Base-by-base conservation (phyloP, 2,113 vertebrate genomes). In the Phodopus roborovskii region DNA sequence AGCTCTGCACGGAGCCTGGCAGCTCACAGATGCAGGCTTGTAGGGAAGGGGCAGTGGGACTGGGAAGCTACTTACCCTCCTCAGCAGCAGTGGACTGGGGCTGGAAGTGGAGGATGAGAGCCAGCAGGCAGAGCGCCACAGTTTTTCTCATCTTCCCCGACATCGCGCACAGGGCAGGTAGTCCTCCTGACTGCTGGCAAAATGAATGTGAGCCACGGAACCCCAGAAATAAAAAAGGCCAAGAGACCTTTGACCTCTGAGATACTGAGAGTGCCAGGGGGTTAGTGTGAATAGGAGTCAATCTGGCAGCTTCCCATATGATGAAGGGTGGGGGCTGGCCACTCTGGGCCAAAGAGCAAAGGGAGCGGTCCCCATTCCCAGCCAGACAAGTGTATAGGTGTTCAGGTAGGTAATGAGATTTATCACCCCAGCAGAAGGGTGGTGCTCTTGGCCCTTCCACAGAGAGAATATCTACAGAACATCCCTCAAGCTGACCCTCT, bases 161-260 rank as follows among this genome's bases (percentile, higher is more conserved):
- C 81, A 7, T 82, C 0, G 1, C 15, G 33, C 2, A 45, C 45
- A 45, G 45, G 6, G 45, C 45, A 45, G 45, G 45, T 45, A 45
- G 45, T 45, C 45, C n/a, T n/a, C n/a, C 45, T 45, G 45, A 3
- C 45, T 45, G 75, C 3, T 60, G 30, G 68, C 19, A 28, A 84
- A 95, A 68, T 95, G 58, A 71, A 0, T 3, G 0, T 3, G 77
- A 62, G 71, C 79, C 70, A n/a, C 36, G 33, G 82, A 94, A 39
- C 15, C 68, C 75, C 85, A 45, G 50, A 60, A 96, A 96, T 97
- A 97, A 94, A 97, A 60, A 36, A 42, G 20, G 56, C n/a, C 78
- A 17, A 10, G 71, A 90, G 94, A 74, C 89, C 97, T 98, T 96
- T 97, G 96, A 42, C 39, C 96, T 28, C 70, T 50, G 91, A 92